These are phyloP conservation scores for Clistopyga incitator DNA, from an alignment of 2,888 invertebrate genomes.

Conservation along the genomic window DNA sequence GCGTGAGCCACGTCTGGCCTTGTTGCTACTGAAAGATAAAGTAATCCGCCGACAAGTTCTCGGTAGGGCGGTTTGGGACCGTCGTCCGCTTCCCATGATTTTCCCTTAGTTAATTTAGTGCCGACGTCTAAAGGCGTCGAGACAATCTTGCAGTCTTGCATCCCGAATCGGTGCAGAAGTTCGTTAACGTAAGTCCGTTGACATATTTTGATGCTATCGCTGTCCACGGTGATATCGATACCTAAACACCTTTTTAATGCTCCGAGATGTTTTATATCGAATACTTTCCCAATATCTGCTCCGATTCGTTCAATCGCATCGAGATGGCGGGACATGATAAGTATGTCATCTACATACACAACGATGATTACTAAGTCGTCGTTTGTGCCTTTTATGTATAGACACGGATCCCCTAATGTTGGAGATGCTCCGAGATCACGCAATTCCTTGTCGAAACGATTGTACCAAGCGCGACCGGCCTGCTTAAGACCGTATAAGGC, in stretches of 20 bases:
- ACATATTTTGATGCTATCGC: background rate
- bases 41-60: no score
- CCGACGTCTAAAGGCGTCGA: slow-evolving; percentile 31
- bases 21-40: no score
- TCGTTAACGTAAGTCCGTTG: slow-evolving; percentile 1
- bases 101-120: slow-evolving; percentile 14
- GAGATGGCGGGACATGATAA: background rate
- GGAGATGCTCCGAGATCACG: background rate
- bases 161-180: slow-evolving; percentile 2
- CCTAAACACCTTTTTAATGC: background rate
- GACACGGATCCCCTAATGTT: background rate
- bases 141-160: background rate
- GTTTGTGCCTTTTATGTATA: background rate
- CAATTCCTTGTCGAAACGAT: background rate
- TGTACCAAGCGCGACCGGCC: background rate
- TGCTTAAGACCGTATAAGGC: slow-evolving; percentile 3
- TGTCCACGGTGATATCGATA: background rate
- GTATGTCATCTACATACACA: slow-evolving; percentile 1
- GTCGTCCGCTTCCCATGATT: slow-evolving; percentile 14
- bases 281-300: background rate
- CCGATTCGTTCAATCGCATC: background rate
- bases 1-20: no score
- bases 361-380: background rate
- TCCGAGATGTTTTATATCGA: background rate
- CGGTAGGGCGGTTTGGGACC: slow-evolving; percentile 17